Evolutionary conservation across 1,140 invertebrate genomes (phyloP), one percentile per base, ranked within the genome.

Genomic region (Acromyrmex heyeri): DNA sequence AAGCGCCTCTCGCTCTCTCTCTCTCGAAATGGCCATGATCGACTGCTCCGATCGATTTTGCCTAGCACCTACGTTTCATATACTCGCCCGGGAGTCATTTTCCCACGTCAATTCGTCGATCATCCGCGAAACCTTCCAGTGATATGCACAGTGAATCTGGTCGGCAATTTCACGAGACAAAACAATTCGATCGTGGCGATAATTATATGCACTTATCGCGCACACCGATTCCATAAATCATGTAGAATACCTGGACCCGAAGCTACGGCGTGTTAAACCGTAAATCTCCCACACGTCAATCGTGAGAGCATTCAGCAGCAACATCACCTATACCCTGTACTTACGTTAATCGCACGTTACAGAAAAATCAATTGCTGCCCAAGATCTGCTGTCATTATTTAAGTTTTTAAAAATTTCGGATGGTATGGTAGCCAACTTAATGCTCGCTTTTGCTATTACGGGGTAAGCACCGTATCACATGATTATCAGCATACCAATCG

Each of bases 141-240:
- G 24, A 30, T 48, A 48, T 24, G 21, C n/a, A 50, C 44, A 10
- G 27, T 48, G 61, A 78, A 65, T 78, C 44, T 27, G 38, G 4
- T 65, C 21, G 18, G 7, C 2, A 4, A 24, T 76, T 76, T 61
- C 14, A 12, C 16, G 38, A 65, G 44, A 78, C 76, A 50, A 65
- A 65, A 65, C 76, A 78, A 76, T 61, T 61, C 34, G 53, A 76
- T 76, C 21, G 76, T 38, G 61, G 6, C 61, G 27, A 78, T 78
- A 78, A 78, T 78, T 48, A 24, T 50, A 30, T 65, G 76, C 76
- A 78, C 76, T 65, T 78, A 78, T 50, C 76, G 44, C 38, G 61
- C 76, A 10, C 24, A 27, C 57, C 73, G 55, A 44, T 65, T 14
- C 5, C 44, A 78, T 78, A 65, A 78, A 78, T 78, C 76, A 78